Evolutionary conservation across 2,888 invertebrate species (phyloP).

Genomic region (Philopedon plagiatum): DNA sequence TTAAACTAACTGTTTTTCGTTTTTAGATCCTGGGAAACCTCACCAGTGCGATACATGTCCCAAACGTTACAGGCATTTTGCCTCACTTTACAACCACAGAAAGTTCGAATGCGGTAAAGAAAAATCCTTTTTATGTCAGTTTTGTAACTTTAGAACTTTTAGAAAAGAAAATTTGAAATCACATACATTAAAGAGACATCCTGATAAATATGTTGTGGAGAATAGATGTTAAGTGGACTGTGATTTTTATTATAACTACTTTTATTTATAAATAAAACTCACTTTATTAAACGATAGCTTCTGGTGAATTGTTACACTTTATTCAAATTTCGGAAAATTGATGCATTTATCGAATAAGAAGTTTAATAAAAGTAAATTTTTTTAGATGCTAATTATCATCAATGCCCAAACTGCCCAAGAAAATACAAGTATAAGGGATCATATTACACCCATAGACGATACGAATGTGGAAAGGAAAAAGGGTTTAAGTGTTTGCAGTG

Average conservation of each 20-base stretch:
- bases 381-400: slow-evolving; percentile 49
- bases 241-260: too few species aligned
- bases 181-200: slow-evolving; percentile 2
- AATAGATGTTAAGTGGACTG: too few species aligned
- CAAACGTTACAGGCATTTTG: slow-evolving; percentile 47
- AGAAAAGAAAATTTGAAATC: slow-evolving; percentile 81
- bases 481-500: slow-evolving; percentile 43
- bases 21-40: slow-evolving; percentile 15
- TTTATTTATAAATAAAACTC: too few species aligned
- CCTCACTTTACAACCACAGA: slow-evolving; percentile 50
- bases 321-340: too few species aligned
- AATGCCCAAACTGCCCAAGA: slow-evolving; percentile 31
- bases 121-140: slow-evolving; percentile 81
- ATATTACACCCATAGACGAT: background rate
- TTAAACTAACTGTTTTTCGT: background rate
- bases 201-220: background rate
- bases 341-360: too few species aligned
- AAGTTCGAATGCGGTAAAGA: slow-evolving; percentile 70
- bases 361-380: background rate
- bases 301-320: too few species aligned
- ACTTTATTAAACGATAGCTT: too few species aligned
- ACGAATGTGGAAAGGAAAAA: slow-evolving; percentile 15
- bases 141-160: slow-evolving; percentile 82
- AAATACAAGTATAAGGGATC: slow-evolving; percentile 1
- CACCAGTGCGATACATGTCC: slow-evolving; percentile 41